phyloP scores from a whole-genome alignment of 1,140 invertebrate genomes.

The Zophobas morio region DNA sequence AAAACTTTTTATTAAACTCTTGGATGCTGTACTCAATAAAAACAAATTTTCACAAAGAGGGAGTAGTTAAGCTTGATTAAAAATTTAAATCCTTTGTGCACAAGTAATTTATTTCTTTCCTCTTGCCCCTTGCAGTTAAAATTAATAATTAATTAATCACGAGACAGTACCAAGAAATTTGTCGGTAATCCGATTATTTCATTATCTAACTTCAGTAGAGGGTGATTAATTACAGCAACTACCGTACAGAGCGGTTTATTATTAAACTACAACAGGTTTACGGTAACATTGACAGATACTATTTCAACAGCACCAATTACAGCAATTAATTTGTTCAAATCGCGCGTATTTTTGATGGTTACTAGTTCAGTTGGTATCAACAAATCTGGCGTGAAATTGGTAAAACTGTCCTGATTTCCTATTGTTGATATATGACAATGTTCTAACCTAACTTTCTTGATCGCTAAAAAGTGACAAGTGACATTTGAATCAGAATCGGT shows the following conservation, averaged over 20 bases:
- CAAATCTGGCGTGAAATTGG: too few relatives aligned
- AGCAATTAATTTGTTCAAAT: not conserved
- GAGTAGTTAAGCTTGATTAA: not conserved
- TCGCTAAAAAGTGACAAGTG: too few relatives aligned
- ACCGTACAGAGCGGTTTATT: not conserved
- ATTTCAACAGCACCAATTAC: not conserved
- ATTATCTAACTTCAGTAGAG: constrained; percentile 27
- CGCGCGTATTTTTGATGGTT: too few relatives aligned
- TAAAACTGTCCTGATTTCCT: too few relatives aligned
- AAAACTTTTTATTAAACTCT: too few relatives aligned
- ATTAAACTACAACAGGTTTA: not conserved
- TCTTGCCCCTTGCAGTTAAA: not conserved
- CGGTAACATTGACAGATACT: not conserved
- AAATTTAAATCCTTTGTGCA: not conserved
- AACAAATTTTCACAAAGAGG: too few relatives aligned
- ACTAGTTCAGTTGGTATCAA: too few relatives aligned
- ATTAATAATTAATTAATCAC: constrained; percentile 36
- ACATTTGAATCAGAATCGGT: not conserved
- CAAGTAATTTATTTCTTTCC: constrained; percentile 2
- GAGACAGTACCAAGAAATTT: constrained; percentile 10
- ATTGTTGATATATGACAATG: too few relatives aligned
- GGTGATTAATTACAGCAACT: constrained; percentile 33
- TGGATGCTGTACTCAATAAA: too few relatives aligned
- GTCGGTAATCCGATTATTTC: constrained; percentile 41
- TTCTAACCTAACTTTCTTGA: too few relatives aligned